Percentiles rank a stretch among this genome's conserved stretches.
These are phyloP conservation scores for Oceanites oceanicus DNA, from an alignment of 2,113 vertebrate species.

Conservation along the genomic window DNA sequence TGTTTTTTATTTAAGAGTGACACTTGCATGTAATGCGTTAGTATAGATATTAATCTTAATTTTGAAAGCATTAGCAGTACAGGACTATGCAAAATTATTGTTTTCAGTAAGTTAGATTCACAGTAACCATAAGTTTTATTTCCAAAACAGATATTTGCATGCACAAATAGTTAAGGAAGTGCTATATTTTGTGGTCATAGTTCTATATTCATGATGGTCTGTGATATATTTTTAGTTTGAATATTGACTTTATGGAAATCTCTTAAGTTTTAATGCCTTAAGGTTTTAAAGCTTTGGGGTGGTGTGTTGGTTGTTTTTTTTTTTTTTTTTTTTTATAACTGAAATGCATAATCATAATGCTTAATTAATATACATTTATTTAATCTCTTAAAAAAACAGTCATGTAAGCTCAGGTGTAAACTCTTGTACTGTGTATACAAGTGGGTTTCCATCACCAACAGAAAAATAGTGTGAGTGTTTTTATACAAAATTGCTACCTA, in stretches of 20 bases:
- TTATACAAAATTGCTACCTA: not conserved
- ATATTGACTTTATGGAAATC: not conserved
- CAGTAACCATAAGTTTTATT: not conserved
- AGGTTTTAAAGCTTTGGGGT: not conserved
- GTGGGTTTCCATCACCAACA: not conserved
- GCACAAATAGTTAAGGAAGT: not conserved
- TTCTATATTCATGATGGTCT: not conserved
- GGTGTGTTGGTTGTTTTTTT: too few species aligned
- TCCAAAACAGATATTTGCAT: not conserved
- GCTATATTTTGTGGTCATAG: not conserved
- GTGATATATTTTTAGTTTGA: not conserved
- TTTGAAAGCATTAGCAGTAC: not conserved
- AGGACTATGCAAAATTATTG: not conserved
- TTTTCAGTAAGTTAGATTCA: not conserved
- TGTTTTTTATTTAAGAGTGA: not conserved
- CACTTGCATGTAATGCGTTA: not conserved
- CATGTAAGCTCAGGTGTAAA: not conserved
- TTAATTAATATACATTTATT: not conserved
- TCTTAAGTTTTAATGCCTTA: not conserved
- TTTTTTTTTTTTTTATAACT: not conserved
- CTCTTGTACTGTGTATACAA: not conserved
- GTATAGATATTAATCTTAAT: not conserved
- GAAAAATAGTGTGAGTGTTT: not conserved
- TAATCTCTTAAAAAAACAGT: not conserved
- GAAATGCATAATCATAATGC: not conserved